phyloP scores from a whole-genome alignment of 2,113 vertebrate genomes.

The Tyrannus savana region DNA sequence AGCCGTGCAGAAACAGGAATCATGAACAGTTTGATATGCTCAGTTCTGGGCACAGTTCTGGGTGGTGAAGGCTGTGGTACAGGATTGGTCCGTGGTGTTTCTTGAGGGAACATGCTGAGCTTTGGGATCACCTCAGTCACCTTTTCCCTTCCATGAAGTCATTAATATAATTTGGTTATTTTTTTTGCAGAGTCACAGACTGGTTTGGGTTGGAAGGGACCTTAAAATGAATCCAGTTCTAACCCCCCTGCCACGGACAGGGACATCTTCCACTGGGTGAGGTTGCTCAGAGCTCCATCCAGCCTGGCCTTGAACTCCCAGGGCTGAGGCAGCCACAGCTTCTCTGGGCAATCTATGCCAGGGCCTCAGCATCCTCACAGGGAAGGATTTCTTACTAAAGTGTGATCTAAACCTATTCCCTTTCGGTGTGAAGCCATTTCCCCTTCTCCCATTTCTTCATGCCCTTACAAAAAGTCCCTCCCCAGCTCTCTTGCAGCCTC shows the following conservation, averaged over 20 bases:
- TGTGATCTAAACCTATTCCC: neutral
- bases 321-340: rapidly evolving
- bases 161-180: rapidly evolving
- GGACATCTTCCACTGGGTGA: neutral
- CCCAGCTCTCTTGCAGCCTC: neutral
- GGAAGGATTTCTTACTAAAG: neutral
- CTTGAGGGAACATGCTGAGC: neutral
- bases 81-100: rapidly evolving
- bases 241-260: neutral
- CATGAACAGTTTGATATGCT: neutral
- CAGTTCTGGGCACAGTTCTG: neutral
- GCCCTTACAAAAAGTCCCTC: neutral
- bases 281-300: neutral
- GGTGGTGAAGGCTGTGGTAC: neutral
- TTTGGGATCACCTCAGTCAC: neutral
- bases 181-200: neutral
- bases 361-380: neutral
- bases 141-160: neutral
- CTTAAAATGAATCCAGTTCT: neutral
- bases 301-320: neutral
- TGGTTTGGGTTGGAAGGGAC: neutral
- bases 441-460: neutral
- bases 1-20: neutral
- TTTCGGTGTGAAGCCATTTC: neutral
- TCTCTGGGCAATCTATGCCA: neutral